Conservation (phyloP, 2,888 invertebrate species). For the Antheraea yamamai region DNA sequence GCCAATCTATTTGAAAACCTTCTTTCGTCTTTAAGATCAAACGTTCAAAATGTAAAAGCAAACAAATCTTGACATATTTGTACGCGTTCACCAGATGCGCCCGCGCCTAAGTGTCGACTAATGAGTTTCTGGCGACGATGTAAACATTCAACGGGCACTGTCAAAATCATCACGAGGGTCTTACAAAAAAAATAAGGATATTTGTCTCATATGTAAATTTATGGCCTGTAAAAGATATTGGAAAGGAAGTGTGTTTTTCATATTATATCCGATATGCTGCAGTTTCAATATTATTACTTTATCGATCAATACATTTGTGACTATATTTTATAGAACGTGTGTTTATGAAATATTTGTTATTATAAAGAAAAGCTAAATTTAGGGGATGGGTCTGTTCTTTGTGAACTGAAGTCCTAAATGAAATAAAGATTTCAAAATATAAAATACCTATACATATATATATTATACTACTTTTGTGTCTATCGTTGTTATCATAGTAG, state of each 20-base stretch:
- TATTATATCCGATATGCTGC: conserved; percentile 17
- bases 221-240: conserved; percentile 23
- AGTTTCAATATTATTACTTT: neutral
- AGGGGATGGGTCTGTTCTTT: no score
- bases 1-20: neutral
- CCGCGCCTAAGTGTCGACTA: conserved; percentile 67
- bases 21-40: conserved; percentile 1
- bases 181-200: conserved; percentile 48
- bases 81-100: conserved; percentile 71
- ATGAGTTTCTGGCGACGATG: conserved; percentile 76
- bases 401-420: no score
- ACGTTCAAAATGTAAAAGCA: conserved; percentile 26
- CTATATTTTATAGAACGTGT: neutral
- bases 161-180: conserved; percentile 66
- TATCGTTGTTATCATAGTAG: neutral
- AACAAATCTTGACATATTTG: conserved; percentile 30
- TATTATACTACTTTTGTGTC: neutral
- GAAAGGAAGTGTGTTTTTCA: conserved; percentile 19
- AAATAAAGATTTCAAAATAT: no score
- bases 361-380: no score
- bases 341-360: neutral
- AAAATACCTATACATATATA: neutral
- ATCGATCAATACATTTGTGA: neutral
- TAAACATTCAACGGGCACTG: conserved; percentile 71
- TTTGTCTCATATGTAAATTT: conserved; percentile 42